A percentile compares a stretch with the other conserved stretches of the same genome.
phyloP scores from a whole-genome alignment of 2,888 invertebrate species.

The Matsumyia berberina region DNA sequence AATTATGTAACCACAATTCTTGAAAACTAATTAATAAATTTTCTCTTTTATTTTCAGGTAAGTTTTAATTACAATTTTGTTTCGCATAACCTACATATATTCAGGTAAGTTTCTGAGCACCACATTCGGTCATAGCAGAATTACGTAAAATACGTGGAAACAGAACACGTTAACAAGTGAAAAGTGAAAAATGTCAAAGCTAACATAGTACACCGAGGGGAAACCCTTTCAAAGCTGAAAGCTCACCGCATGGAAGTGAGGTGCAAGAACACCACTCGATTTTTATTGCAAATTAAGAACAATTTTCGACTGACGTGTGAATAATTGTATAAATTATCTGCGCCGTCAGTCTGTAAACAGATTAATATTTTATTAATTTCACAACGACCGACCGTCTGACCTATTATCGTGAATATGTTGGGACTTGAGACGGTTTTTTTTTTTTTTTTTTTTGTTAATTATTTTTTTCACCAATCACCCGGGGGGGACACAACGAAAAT shows the following conservation, averaged over 20 bases:
- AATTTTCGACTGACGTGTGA: slow-evolving; percentile 4
- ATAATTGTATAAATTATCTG: slow-evolving; percentile 6
- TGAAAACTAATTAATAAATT: slow-evolving; percentile 3
- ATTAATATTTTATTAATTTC: background rate
- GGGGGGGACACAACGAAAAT: background rate
- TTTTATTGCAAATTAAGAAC: background rate
- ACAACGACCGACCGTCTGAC: slow-evolving; percentile 14
- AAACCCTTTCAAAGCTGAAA: no score
- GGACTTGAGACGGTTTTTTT: background rate
- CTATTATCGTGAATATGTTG: slow-evolving; percentile 5
- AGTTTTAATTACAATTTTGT: slow-evolving; percentile 46
- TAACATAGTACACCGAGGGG: no score
- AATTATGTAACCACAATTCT: background rate
- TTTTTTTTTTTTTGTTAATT: slow-evolving; percentile 2
- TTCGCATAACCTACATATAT: slow-evolving; percentile 14
- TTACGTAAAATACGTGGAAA: background rate
- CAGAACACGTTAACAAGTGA: background rate
- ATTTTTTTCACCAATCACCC: background rate
- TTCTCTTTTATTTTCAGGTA: slow-evolving; percentile 59
- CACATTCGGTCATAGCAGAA: slow-evolving; percentile 1
- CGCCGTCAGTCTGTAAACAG: background rate
- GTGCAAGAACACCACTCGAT: background rate
- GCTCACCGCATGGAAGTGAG: no score
- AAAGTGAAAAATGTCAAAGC: background rate
- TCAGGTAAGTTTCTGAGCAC: slow-evolving; percentile 69